Percentiles rank a stretch among this genome's conserved stretches.
These are phyloP conservation scores for Anoplopoma fimbria DNA, from an alignment of 2,113 vertebrate genomes.

Conservation along the genomic window DNA sequence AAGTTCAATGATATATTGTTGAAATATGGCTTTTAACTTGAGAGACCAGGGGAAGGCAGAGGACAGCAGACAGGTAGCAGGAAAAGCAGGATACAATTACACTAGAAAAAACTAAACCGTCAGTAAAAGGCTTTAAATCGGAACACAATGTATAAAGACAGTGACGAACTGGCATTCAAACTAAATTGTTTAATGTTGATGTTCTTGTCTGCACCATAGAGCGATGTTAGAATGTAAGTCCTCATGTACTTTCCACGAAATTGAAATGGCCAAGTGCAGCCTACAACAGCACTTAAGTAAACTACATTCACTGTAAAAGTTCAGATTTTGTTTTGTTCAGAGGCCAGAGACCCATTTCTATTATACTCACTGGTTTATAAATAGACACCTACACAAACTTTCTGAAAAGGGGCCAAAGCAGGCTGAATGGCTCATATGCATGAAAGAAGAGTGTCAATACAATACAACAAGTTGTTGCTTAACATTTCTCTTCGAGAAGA, in stretches of 20 bases:
- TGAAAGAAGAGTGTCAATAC: conserved; percentile 12
- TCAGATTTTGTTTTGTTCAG: not conserved
- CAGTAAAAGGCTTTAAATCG: too few relatives aligned
- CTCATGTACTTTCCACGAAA: not conserved
- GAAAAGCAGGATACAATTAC: too few relatives aligned
- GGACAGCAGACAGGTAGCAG: too few relatives aligned
- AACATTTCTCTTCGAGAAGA: conserved; percentile 13
- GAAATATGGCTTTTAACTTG: too few relatives aligned
- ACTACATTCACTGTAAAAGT: not conserved
- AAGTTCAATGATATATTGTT: too few relatives aligned
- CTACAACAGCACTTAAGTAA: not conserved
- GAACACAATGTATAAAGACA: too few relatives aligned
- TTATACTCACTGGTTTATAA: conserved; percentile 6
- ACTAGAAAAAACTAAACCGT: too few relatives aligned
- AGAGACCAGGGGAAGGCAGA: too few relatives aligned
- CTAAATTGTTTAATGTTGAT: not conserved
- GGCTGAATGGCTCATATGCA: conserved; percentile 26
- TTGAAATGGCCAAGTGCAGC: not conserved
- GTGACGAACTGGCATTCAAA: too few relatives aligned
- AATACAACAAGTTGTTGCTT: conserved; percentile 2
- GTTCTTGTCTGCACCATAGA: not conserved
- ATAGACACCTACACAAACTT: not conserved
- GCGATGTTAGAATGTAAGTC: not conserved
- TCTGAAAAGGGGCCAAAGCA: not conserved
- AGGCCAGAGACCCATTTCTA: not conserved